A percentile compares a stretch with the other conserved stretches of the same genome.
Evolutionary conservation across 1,140 invertebrate species (phyloP).

Genomic region (Drosophila triauraria): DNA sequence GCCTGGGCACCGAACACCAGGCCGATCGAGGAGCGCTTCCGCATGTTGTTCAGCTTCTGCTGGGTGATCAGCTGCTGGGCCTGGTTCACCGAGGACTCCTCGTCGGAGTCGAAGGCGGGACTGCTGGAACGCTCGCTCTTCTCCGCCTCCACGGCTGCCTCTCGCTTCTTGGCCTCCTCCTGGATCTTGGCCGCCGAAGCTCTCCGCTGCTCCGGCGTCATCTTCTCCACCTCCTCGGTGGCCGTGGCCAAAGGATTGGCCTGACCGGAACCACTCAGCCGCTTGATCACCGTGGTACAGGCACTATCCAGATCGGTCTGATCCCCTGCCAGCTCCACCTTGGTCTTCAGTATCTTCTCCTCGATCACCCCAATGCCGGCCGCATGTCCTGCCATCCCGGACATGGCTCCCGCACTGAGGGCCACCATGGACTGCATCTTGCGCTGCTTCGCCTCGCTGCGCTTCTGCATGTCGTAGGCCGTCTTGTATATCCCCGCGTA

Average conservation of each 20-base stretch:
- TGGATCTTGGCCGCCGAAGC: constrained; percentile 83
- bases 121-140: constrained; percentile 97
- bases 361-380: constrained; percentile 91
- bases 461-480: constrained; percentile 98
- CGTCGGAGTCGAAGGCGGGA: constrained; percentile 98
- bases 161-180: constrained; percentile 85
- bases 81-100: constrained; percentile 89
- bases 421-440: constrained; percentile 98
- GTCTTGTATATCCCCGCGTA: constrained; percentile 99
- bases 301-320: constrained; percentile 59
- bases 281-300: constrained; percentile 55
- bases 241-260: constrained; percentile 73
- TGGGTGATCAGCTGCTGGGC: constrained; percentile 74
- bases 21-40: constrained; percentile 82
- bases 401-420: constrained; percentile 93
- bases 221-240: constrained; percentile 59
- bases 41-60: constrained; percentile 76
- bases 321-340: constrained; percentile 70
- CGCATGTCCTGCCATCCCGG: constrained; percentile 94
- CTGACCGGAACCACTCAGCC: constrained; percentile 73
- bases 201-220: constrained; percentile 67
- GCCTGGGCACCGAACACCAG: constrained; percentile 82
- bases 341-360: constrained; percentile 90
- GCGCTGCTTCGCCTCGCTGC: constrained; percentile 96
- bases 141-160: constrained; percentile 86